These are phyloP conservation scores for Nebria salina DNA, from an alignment of 2,888 invertebrate species.

Conservation along the genomic window DNA sequence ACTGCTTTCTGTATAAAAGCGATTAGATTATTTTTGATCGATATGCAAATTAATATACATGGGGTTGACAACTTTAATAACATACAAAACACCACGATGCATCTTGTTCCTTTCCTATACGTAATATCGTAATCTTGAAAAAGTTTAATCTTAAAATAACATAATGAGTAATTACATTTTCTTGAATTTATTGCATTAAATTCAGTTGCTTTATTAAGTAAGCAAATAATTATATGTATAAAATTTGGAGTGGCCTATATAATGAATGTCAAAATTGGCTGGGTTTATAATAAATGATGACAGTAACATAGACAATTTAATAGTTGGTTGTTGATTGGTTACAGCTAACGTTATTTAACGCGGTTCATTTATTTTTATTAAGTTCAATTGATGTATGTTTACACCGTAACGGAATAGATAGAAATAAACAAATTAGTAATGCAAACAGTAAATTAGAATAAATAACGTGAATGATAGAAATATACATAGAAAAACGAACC, in stretches of 20 bases:
- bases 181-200: no score
- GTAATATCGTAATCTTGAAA: no score
- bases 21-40: not conserved
- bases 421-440: constrained; percentile 12
- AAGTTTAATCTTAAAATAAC: no score
- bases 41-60: not conserved
- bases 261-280: not conserved
- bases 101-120: no score
- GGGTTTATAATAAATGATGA: not conserved
- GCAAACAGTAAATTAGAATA: constrained; percentile 15
- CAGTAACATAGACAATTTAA: not conserved
- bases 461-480: not conserved
- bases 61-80: no score
- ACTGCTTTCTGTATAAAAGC: not conserved
- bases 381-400: not conserved
- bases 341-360: not conserved
- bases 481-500: not conserved
- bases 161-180: no score
- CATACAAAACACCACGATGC: no score
- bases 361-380: constrained; percentile 1
- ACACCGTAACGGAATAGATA: constrained; percentile 10
- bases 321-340: not conserved
- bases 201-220: not conserved
- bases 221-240: not conserved
- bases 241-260: not conserved